phyloP scores from a whole-genome alignment of 1,140 invertebrate genomes.

The Caenorhabditis latens region DNA sequence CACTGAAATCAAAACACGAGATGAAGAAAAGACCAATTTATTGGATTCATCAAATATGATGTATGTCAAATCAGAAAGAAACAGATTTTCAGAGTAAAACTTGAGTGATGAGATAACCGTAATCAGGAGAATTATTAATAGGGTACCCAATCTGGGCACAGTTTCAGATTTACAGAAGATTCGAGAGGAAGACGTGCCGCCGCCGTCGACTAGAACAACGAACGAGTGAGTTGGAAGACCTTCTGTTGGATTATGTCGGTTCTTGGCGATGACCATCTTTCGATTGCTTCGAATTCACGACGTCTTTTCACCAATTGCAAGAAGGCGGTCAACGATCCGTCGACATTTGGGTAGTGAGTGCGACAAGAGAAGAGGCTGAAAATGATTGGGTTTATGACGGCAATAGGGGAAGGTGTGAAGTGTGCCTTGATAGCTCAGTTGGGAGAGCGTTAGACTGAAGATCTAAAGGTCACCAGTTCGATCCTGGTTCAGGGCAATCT shows the following conservation, averaged over 20 bases:
- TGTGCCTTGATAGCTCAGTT: slow-evolving; percentile 69
- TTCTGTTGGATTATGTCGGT: slow-evolving; percentile 73
- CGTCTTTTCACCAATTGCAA: slow-evolving; percentile 71
- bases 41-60: slow-evolving; percentile 28
- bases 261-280: slow-evolving; percentile 73
- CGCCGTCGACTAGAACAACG: slow-evolving; percentile 65
- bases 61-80: not conserved
- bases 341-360: slow-evolving; percentile 69
- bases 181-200: too few species aligned
- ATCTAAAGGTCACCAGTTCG: slow-evolving; percentile 80
- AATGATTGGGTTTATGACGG: not conserved
- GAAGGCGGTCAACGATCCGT: slow-evolving; percentile 70
- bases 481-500: slow-evolving; percentile 71
- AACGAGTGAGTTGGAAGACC: slow-evolving; percentile 73
- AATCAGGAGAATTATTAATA: not conserved
- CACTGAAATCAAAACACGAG: too few species aligned
- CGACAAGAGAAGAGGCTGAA: slow-evolving; percentile 74
- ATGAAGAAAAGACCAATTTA: not conserved
- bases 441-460: slow-evolving; percentile 80
- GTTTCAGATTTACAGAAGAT: slow-evolving; percentile 6
- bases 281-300: slow-evolving; percentile 70
- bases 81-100: not conserved
- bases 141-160: slow-evolving; percentile 1
- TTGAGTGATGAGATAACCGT: slow-evolving; percentile 49
- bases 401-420: too few species aligned